Evolutionary conservation across 2,888 invertebrate genomes (phyloP).

Genomic region (Heliconius ismenius): DNA sequence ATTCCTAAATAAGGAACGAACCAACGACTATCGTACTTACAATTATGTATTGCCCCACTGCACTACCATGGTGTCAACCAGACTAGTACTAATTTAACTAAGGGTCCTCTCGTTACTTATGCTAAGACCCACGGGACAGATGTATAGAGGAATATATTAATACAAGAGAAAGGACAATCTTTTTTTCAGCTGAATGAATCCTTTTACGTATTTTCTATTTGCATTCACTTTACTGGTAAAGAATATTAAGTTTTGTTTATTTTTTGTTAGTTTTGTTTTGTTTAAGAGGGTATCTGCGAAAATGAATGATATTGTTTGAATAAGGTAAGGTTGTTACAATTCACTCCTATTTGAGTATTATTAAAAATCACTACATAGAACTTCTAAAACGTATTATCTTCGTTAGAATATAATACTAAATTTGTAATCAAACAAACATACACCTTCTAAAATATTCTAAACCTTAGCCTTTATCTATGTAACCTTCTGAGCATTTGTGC

Average conservation of each 20-base stretch:
- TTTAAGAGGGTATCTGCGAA: neutral
- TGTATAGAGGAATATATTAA: conserved; percentile 9
- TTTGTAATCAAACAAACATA: too few relatives aligned
- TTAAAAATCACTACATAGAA: too few relatives aligned
- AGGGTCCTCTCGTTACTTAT: conserved; percentile 3
- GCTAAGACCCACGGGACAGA: conserved; percentile 5
- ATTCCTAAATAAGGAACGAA: neutral
- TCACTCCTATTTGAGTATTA: too few relatives aligned
- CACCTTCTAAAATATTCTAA: too few relatives aligned
- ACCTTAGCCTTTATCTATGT: neutral
- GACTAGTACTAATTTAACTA: too few relatives aligned
- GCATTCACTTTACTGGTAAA: neutral
- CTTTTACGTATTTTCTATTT: conserved; percentile 1
- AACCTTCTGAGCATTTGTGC: neutral
- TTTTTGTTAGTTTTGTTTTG: neutral
- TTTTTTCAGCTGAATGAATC: conserved; percentile 5
- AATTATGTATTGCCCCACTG: neutral
- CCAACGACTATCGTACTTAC: neutral
- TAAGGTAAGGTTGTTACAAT: too few relatives aligned
- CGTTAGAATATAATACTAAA: too few relatives aligned
- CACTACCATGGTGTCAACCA: neutral
- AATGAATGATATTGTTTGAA: too few relatives aligned
- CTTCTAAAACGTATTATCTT: too few relatives aligned
- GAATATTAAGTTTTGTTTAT: neutral
- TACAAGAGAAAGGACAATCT: conserved; percentile 1